These are phyloP conservation scores for Phenganax subtilis DNA, from an alignment of 92 coral and sea anemone genomes.

Conservation along the genomic window DNA sequence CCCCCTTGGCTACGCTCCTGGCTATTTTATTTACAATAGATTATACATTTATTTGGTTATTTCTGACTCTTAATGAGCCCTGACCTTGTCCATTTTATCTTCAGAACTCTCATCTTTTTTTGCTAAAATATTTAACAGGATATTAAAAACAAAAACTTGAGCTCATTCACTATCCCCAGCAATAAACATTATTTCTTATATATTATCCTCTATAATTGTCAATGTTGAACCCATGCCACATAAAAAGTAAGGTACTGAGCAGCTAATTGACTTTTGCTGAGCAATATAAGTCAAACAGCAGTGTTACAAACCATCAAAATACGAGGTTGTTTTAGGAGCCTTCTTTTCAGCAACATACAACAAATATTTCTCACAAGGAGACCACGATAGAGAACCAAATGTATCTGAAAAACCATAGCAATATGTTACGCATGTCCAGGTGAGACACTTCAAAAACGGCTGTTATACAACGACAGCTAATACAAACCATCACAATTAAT, in stretches of 20 bases:
- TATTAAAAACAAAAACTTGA: not conserved
- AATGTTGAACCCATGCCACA: no score
- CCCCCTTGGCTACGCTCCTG: no score
- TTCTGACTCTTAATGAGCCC: not conserved
- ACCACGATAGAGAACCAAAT: conserved; percentile 82
- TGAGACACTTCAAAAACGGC: not conserved
- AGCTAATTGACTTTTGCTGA: no score
- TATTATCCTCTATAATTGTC: no score
- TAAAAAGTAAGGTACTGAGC: no score
- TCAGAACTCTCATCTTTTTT: conserved; percentile 24
- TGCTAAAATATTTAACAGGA: not conserved
- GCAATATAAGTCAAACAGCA: not conserved
- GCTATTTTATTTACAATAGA: no score
- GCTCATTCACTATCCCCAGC: no score
- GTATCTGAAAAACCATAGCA: conserved; percentile 40
- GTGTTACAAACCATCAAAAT: conserved; percentile 57
- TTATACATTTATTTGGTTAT: no score
- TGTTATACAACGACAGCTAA: not conserved
- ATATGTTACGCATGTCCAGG: no score
- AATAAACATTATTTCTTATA: no score
- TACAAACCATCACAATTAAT: conserved; percentile 68
- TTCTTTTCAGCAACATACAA: conserved; percentile 92
- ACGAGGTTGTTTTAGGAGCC: conserved; percentile 63
- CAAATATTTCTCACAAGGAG: conserved; percentile 72
- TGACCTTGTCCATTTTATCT: conserved; percentile 26